phyloP scores from a whole-genome alignment of 2,888 invertebrate species.

The Cryptosula pallasiana region DNA sequence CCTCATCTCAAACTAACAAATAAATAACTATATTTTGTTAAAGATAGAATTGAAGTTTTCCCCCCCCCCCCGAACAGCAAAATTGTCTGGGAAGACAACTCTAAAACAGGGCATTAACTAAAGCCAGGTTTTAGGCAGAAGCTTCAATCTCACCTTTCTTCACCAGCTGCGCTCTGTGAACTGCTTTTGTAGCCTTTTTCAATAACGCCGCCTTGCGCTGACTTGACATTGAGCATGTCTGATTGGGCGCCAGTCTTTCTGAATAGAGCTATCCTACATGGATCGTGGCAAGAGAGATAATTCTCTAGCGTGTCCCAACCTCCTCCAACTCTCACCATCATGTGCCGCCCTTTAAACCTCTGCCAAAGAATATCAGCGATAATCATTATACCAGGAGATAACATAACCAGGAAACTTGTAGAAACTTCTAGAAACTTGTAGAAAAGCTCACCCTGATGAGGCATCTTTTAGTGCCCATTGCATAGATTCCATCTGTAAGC shows the following conservation, averaged over 20 bases:
- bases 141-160: slow-evolving; percentile 9
- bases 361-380: too few species aligned
- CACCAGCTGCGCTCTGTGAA: neutral
- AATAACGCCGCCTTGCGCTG: neutral
- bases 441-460: slow-evolving; percentile 75
- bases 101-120: too few species aligned
- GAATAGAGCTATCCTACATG: slow-evolving; percentile 61
- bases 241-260: slow-evolving; percentile 32
- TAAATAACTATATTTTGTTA: too few species aligned
- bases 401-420: too few species aligned
- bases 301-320: slow-evolving; percentile 47
- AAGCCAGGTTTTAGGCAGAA: too few species aligned
- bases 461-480: slow-evolving; percentile 78
- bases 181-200: neutral
- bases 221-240: slow-evolving; percentile 6
- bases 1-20: too few species aligned
- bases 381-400: too few species aligned
- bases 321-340: slow-evolving; percentile 47
- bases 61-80: too few species aligned
- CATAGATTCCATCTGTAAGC: slow-evolving; percentile 79
- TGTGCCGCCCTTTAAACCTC: slow-evolving; percentile 71
- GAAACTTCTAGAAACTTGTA: too few species aligned
- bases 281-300: slow-evolving; percentile 68
- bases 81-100: too few species aligned
- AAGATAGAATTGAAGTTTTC: too few species aligned